Base-by-base conservation (phyloP, 2,888 invertebrate species). In the Mellilla xanthometata region DNA sequence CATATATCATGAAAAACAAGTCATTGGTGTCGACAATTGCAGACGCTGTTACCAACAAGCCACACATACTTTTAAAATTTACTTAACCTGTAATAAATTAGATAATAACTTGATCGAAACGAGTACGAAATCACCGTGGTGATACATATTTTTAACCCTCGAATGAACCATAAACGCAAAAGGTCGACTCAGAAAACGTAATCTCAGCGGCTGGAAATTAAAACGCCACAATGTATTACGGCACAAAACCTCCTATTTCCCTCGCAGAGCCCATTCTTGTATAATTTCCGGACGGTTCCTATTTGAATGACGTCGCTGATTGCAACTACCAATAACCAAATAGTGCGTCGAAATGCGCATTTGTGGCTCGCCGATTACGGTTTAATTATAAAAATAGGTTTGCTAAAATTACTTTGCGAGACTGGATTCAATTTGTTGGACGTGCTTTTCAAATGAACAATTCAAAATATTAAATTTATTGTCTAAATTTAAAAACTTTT, bases 251-350 rank as follows among this genome's bases (percentile, higher is more conserved):
- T 41, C 27, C 33, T 39, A 52, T 54, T 50, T 54, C 48, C 48
- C 45, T 40, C 12, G 32, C 36, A 26, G 36, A 38, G 24, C 45
- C 52, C 44, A 54, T 56, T 56, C 54, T 54, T 56, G 50, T 48
- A 38, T 57, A 54, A 57, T 57, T 52, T 57, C 56, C 56, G 54
- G 50, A 12, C 44, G 44, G 23, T 54, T 35, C 31, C 46, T 39
- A 30, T 45, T 35, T 49, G 53, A 51, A 53, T 57, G 48, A 49
- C 49, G 47, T 53, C 42, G 28, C 48, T 57, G 51, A 53, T 57
- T 58, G 52, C 55, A 48, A 38, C 48, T 44, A 49, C 49, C 54
- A 50, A 42, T 49, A 46, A 47, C 40, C 50, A 47, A 51, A 52
- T 47, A 54, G 42, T 51, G 39, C 26, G 34, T 23, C 13, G 38